Conservation (phyloP, 2,113 vertebrate genomes). For the Rhea americana region DNA sequence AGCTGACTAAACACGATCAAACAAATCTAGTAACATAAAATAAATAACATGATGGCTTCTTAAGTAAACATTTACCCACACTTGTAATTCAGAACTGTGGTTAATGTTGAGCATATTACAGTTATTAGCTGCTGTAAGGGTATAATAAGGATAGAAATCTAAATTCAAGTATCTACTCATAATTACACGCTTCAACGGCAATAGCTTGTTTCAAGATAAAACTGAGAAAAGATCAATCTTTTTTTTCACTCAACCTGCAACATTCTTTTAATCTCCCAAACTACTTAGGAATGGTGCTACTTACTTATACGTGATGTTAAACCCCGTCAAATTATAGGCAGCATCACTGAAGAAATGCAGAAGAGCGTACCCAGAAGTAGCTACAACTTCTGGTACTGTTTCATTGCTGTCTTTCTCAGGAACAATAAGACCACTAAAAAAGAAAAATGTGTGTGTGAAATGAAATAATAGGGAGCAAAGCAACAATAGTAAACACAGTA, state of each 20-base stretch:
- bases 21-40: neutral
- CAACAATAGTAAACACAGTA: neutral
- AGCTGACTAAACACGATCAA: neutral
- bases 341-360: conserved; percentile 99
- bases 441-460: neutral
- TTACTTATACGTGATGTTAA: conserved; percentile 96
- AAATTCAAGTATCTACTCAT: neutral
- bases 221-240: neutral
- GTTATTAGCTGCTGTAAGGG: neutral
- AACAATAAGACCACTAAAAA: conserved; percentile 91
- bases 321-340: conserved; percentile 97
- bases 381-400: conserved; percentile 91
- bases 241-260: neutral
- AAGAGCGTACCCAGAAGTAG: conserved; percentile 89
- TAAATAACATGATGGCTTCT: neutral
- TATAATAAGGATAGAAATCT: neutral
- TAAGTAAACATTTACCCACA: neutral
- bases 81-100: neutral
- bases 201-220: neutral
- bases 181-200: neutral
- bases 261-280: neutral
- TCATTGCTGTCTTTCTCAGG: conserved; percentile 92
- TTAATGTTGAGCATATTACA: neutral
- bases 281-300: neutral
- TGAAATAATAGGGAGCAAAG: neutral